phyloP scores from a whole-genome alignment of 1,140 invertebrate species.

The Parapsyche elsis region DNA sequence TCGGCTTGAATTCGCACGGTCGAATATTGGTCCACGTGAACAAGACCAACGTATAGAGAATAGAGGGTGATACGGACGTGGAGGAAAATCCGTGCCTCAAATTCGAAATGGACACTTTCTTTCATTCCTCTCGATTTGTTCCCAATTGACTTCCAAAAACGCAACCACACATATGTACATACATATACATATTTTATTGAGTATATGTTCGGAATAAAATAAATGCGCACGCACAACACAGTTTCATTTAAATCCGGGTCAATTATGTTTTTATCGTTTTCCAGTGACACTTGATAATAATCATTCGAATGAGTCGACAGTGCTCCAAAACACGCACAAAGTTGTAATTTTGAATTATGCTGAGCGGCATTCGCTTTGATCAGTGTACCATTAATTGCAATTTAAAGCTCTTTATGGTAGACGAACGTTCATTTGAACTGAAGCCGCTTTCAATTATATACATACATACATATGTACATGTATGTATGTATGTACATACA shows the following conservation, averaged over 20 bases:
- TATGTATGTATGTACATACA: not conserved
- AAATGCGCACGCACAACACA: not conserved
- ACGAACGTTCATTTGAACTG: not conserved
- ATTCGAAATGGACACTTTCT: slow-evolving; percentile 27
- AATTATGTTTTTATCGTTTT: too few relatives aligned
- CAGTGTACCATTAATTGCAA: slow-evolving; percentile 14
- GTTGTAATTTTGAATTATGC: slow-evolving; percentile 1
- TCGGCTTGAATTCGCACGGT: not conserved
- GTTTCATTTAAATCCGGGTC: too few relatives aligned
- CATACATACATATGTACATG: not conserved
- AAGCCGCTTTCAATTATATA: slow-evolving; percentile 1
- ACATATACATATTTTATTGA: too few relatives aligned
- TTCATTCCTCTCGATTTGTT: slow-evolving; percentile 24
- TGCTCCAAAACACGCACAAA: not conserved
- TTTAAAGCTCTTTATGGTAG: not conserved
- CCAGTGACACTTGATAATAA: too few relatives aligned
- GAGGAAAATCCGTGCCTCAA: slow-evolving; percentile 33
- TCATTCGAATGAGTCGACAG: too few relatives aligned
- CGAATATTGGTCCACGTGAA: slow-evolving; percentile 4
- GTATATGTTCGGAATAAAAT: not conserved
- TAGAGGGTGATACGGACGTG: not conserved
- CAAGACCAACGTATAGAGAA: not conserved
- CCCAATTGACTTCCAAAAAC: not conserved
- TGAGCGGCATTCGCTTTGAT: slow-evolving; percentile 17
- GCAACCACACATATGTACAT: not conserved